Percentiles rank a stretch among this genome's conserved stretches.
Conservation (phyloP, 2,113 vertebrate genomes). For the Marmota flaviventris region DNA sequence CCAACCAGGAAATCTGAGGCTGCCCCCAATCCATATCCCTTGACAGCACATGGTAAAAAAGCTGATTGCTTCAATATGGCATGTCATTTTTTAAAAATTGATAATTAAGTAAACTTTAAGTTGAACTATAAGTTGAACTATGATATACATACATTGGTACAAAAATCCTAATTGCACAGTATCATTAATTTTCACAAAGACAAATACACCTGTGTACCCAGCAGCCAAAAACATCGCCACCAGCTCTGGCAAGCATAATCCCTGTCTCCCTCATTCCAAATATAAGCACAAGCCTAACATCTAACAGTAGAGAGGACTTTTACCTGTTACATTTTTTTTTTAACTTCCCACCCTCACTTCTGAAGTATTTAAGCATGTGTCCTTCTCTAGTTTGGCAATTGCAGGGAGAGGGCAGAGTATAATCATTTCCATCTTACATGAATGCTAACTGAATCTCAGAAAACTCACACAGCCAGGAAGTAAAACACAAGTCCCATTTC, state of each 20-base stretch:
- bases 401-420: not conserved
- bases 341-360: not conserved
- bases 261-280: not conserved
- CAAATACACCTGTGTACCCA: not conserved
- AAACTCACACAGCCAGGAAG: not conserved
- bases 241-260: not conserved
- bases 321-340: not conserved
- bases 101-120: not conserved
- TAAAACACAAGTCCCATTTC: not conserved
- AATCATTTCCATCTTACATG: not conserved
- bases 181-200: not conserved
- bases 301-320: not conserved
- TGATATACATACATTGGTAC: not conserved
- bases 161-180: not conserved
- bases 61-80: accelerated
- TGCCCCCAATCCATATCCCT: not conserved
- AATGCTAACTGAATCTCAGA: not conserved
- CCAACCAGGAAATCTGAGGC: not conserved
- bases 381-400: not conserved
- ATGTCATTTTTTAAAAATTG: not conserved
- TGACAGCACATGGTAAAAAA: not conserved
- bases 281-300: not conserved
- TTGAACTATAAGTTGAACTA: not conserved
- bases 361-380: not conserved
- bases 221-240: not conserved